Evolutionary conservation across 2,888 invertebrate species (phyloP).

Genomic region (Petrolisthes cinctipes): DNA sequence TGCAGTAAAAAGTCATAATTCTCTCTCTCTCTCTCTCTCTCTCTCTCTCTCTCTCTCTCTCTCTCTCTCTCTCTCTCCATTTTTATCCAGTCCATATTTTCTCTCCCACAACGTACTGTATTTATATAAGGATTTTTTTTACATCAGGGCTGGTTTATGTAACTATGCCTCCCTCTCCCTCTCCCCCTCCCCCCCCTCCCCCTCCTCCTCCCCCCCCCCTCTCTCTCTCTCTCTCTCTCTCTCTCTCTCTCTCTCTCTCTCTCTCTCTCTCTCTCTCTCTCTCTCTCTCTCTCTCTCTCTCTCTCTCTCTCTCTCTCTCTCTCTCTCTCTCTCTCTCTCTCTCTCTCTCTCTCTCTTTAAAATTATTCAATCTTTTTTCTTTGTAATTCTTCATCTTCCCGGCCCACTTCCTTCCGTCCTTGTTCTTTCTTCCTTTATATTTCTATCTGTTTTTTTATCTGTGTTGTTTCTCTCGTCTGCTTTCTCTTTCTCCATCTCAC

Average conservation of each 20-base stretch:
- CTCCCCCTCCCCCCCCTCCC: neutral
- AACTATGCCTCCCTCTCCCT: neutral
- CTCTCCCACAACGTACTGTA: neutral
- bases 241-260: neutral
- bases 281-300: neutral
- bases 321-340: neutral
- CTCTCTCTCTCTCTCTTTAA: constrained; percentile 1
- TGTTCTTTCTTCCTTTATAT: too few species aligned
- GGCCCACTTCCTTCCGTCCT: too few species aligned
- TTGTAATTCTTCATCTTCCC: neutral
- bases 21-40: neutral
- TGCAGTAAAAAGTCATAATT: too few species aligned
- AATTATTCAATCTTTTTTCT: neutral
- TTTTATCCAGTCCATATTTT: neutral
- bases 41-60: constrained; percentile 9
- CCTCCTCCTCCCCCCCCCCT: neutral
- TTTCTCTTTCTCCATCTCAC: too few species aligned
- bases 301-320: neutral
- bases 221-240: constrained; percentile 10
- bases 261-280: constrained; percentile 14
- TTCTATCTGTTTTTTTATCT: too few species aligned
- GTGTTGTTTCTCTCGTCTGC: too few species aligned
- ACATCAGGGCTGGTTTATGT: neutral
- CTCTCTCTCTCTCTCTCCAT: constrained; percentile 14
- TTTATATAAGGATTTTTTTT: neutral